Evolutionary conservation across 2,888 invertebrate genomes (phyloP).

Genomic region (Thalpophila matura): DNA sequence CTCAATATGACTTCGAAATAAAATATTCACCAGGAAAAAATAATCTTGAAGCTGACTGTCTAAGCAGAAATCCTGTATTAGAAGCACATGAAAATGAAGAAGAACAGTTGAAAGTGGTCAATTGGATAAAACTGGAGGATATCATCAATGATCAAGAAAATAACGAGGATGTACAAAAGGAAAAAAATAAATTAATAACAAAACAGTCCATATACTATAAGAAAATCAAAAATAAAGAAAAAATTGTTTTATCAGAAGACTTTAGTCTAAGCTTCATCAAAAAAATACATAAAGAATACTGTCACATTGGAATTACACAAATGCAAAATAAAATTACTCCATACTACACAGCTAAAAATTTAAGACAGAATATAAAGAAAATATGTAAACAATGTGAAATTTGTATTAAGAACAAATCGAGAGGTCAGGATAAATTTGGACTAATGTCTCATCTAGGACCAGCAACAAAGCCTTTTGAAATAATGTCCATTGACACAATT

Average conservation of each 20-base stretch:
- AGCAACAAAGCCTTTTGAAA: constrained; percentile 54
- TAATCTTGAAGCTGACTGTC: neutral
- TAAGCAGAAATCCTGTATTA: no score
- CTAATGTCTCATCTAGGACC: constrained; percentile 60
- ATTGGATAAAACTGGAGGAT: no score
- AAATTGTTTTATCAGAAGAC: no score
- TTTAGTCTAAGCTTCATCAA: constrained; percentile 44
- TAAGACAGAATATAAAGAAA: constrained; percentile 44
- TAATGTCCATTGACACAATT: constrained; percentile 57
- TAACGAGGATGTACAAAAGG: no score
- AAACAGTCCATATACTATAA: no score
- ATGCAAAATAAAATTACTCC: constrained; percentile 46
- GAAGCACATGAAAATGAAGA: no score
- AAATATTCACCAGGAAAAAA: neutral
- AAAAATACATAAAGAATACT: constrained; percentile 40
- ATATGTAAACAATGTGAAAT: constrained; percentile 44
- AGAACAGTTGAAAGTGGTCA: neutral
- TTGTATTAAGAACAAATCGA: constrained; percentile 26
- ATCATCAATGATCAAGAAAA: no score
- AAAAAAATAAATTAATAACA: no score
- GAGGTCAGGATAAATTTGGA: no score
- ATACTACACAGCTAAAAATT: constrained; percentile 51
- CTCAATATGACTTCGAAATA: no score
- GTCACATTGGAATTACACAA: constrained; percentile 58
- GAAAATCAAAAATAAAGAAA: no score